Conservation (phyloP, 2,797 vertebrate species). For the Pelochelys cantorii region DNA sequence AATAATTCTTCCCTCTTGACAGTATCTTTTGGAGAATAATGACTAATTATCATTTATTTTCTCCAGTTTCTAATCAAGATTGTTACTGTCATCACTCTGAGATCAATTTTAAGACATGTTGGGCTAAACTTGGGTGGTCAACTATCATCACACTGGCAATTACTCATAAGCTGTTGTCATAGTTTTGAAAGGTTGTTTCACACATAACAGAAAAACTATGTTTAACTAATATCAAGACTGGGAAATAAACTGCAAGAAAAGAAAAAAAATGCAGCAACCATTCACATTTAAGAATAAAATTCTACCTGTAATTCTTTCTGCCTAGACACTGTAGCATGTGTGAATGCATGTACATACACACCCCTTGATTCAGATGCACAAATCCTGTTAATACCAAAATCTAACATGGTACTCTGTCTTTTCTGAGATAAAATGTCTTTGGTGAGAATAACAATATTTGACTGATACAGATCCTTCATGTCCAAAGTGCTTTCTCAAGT, state of each 20-base stretch:
- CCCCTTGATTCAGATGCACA: background rate
- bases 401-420: background rate
- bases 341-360: too few species aligned
- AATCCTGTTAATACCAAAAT: background rate
- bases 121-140: slow-evolving; percentile 11
- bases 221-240: background rate
- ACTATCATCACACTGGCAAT: background rate
- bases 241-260: background rate
- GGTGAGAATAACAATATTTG: background rate
- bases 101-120: slow-evolving; percentile 10
- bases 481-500: background rate
- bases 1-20: background rate
- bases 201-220: background rate
- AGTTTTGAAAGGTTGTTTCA: slow-evolving; percentile 23
- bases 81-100: slow-evolving; percentile 5
- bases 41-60: background rate
- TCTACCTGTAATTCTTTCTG: background rate
- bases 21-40: background rate
- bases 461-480: background rate
- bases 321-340: background rate
- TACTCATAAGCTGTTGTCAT: background rate
- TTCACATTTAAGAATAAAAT: background rate
- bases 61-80: slow-evolving; percentile 39
- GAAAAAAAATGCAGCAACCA: background rate
- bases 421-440: background rate